Percentiles rank a stretch among this genome's conserved stretches.
Conservation (phyloP, 2,797 vertebrate genomes). For the Ataeniobius toweri region DNA sequence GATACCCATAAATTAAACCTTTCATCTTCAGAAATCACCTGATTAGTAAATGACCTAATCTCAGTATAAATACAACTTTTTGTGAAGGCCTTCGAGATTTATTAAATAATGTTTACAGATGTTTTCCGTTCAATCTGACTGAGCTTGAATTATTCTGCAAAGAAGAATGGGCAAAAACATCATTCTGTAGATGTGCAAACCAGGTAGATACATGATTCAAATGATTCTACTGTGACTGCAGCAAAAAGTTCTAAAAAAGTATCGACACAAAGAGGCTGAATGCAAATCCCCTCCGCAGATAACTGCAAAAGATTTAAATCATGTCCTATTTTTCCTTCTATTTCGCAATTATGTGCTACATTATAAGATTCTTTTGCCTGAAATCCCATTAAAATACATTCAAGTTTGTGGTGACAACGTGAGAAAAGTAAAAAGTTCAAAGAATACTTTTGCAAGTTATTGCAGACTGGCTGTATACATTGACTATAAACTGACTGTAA, state of each 20-base stretch:
- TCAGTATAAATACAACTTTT: no score
- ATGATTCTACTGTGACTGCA: not conserved
- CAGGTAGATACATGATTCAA: not conserved
- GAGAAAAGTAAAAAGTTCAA: not conserved
- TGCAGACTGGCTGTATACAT: not conserved
- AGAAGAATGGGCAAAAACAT: not conserved
- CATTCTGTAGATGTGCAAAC: not conserved
- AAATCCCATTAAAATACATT: not conserved
- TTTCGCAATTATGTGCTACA: not conserved
- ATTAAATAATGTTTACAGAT: not conserved
- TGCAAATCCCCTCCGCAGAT: not conserved
- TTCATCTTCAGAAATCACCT: no score
- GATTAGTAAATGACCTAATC: no score
- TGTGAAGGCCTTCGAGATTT: no score
- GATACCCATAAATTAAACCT: no score
- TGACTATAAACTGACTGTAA: not conserved
- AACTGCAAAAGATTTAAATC: not conserved
- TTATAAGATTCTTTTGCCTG: not conserved
- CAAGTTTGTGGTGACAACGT: not conserved
- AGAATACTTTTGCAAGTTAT: not conserved
- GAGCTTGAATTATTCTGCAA: not conserved
- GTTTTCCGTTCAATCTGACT: not conserved
- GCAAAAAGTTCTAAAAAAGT: not conserved
- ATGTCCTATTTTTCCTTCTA: not conserved
- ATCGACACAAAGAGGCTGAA: not conserved